Base-by-base conservation (phyloP, 1,140 invertebrate genomes). In the Pararge aegeria region DNA sequence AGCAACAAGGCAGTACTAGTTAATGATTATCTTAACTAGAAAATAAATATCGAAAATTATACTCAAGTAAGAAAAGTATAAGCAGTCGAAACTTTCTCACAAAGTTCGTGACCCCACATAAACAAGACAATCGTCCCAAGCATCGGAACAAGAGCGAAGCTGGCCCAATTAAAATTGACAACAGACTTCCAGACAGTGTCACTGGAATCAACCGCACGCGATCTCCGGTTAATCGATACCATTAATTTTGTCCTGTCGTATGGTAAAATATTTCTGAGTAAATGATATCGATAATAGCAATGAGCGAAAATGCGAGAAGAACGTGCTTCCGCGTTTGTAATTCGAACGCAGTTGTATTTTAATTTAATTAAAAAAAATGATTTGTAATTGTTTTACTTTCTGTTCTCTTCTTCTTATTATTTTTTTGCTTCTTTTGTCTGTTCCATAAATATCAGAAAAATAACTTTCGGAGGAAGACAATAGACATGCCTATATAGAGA, bases 81-180 rank as follows among this genome's bases (percentile, higher is more conserved):
- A 15, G 3, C 5, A 9, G 5, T 6, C 38, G 1, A 42, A 42
- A 42, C 1, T 42, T 15, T 16, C 16, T 16, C 13, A 38, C 13
- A 56, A 50, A 56, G 37, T 52, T 51, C 70, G 64, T 77, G 74
- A 79, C 73, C 73, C 64, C 66, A 79, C 70, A 80, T 78, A 81
- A 80, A 84, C 76, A 82, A 83, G 68, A 66, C 61, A 83, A 83
- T 83, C 80, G 66, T 49, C 49, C 58, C 64, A 51, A 61, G 44
- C 40, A 83, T 85, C 82, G 56, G 53, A 70, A 82, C 71, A 80
- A 75, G 68, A 77, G 75, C 72, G 77, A 80, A 82, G 73, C 65
- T 79, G 76, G 78, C 73, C 79, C 79, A 82, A 85, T 83, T 83
- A 83, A 85, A 83, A 71, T 74, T 83, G 79, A 85, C 81, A 84